A percentile compares a stretch with the other conserved stretches of the same genome.
These are phyloP conservation scores for Cottus gobio DNA, from an alignment of 2,113 vertebrate genomes.

Conservation along the genomic window DNA sequence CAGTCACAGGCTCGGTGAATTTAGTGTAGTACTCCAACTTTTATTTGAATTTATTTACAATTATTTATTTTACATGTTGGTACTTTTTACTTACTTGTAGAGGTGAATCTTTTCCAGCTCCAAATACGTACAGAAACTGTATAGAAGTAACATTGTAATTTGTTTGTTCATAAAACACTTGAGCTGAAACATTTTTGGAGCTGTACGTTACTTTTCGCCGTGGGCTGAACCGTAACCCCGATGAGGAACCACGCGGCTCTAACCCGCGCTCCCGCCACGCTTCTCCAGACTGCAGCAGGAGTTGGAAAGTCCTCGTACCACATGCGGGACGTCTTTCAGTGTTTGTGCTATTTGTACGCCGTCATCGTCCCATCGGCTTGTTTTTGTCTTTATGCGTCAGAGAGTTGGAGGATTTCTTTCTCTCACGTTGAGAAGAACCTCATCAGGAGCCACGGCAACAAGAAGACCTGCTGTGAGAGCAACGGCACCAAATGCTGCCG, in stretches of 20 bases:
- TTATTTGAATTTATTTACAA: not conserved
- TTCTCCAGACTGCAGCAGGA: not conserved
- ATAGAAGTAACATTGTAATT: not conserved
- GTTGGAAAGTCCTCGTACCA: not conserved
- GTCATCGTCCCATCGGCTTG: not conserved
- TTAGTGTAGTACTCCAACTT: not conserved
- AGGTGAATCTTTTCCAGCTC: no score
- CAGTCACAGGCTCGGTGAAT: not conserved
- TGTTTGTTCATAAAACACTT: no score
- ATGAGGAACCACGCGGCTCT: no score
- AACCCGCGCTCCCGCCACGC: no score
- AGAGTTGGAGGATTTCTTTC: constrained; percentile 84
- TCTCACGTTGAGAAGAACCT: constrained; percentile 81
- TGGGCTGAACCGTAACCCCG: not conserved
- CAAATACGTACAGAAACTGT: no score
- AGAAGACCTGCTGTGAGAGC: constrained; percentile 74
- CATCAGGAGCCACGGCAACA: constrained; percentile 73
- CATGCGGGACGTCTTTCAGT: not conserved
- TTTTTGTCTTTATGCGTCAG: constrained; percentile 42
- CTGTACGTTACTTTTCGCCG: no score
- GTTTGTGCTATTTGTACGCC: not conserved
- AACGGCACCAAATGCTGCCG: constrained; percentile 71
- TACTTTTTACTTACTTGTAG: no score
- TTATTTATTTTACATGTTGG: not conserved
- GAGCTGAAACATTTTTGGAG: not conserved